Evolutionary conservation across 2,888 invertebrate genomes (phyloP), one percentile per base, ranked within the genome.

Genomic region (Platycheirus rosarum): DNA sequence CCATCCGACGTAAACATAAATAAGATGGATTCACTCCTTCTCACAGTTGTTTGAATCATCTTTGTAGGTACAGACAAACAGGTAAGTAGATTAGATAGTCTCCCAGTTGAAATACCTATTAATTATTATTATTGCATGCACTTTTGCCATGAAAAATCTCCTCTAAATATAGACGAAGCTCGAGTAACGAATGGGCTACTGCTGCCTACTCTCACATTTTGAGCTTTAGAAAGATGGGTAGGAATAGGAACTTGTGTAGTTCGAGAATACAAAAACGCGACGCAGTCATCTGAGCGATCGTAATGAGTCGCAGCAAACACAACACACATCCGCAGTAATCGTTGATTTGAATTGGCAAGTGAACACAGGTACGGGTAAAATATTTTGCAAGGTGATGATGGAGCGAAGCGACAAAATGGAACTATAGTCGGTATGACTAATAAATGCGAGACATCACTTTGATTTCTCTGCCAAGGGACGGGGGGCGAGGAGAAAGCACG

Each of bases 391-490:
- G 68, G 74, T 79, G 74, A 60, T 26, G 49, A 55, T 37, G 20
- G 37, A 37, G 55, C 55, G 40, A 62, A 73, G 48, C 75, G 57
- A 66, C 49, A 65, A 57, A 53, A 57, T 70, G 70, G 75, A 75
- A 80, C 75, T 70, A 75, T 70, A 40, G 26, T 60, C 20, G 42
- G 70, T 70, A 71, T 80, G 80, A 80, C 80, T 80, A 80, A 80
- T 80, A 65, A 71, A 66, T 75, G 66, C 48, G 76, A 70, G 70
- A 62, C 70, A 80, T 80, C 65, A 75, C 66, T 80, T 82, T 82
- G 82, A 82, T 82, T 82, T 82, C 82, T 73, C 82, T 68, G 66
- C 20, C 37, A 37, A 23, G 5, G 6, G 8, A 20, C 23, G 23
- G 11, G 53, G 55, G 16, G 40, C 62, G n/a, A 23, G 37, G 70